Conservation (phyloP, 2,113 vertebrate genomes). For the Elephantulus edwardii region DNA sequence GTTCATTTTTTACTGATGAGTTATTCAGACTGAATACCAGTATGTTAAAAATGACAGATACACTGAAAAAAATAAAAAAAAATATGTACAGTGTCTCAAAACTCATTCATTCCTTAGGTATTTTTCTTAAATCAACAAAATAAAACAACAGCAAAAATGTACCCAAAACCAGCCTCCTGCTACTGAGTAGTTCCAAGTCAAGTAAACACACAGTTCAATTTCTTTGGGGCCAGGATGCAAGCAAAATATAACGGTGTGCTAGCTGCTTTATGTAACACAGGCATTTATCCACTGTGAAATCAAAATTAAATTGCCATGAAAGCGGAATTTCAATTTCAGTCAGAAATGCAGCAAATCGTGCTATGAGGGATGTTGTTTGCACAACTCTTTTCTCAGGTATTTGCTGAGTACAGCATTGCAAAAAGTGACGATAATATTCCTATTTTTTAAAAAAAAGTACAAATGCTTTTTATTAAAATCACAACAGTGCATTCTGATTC, state of each 20-base stretch:
- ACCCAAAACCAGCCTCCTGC: no score
- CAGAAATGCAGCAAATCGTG: slow-evolving; percentile 1
- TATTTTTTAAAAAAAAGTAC: slow-evolving; percentile 10
- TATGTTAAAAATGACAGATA: not conserved
- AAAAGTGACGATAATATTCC: slow-evolving; percentile 22
- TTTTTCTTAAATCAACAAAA: not conserved
- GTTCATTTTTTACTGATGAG: not conserved
- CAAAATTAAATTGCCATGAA: slow-evolving; percentile 14
- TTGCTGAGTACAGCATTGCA: slow-evolving; percentile 45
- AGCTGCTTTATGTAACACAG: slow-evolving; percentile 3
- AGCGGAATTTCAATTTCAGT: slow-evolving; percentile 18
- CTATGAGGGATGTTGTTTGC: not conserved
- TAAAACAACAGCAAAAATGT: no score
- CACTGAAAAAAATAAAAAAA: not conserved
- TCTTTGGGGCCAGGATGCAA: slow-evolving; percentile 16
- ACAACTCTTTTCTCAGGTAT: slow-evolving; percentile 44
- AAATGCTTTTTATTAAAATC: slow-evolving; percentile 57
- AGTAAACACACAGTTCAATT: not conserved
- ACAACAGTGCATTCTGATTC: slow-evolving; percentile 69
- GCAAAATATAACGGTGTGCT: not conserved
- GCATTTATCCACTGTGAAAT: not conserved
- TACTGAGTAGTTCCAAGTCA: no score
- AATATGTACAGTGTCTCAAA: not conserved
- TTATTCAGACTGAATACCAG: slow-evolving; percentile 26
- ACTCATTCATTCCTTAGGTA: not conserved